Conservation (phyloP, 2,113 vertebrate genomes). For the Lepisosteus oculatus region DNA sequence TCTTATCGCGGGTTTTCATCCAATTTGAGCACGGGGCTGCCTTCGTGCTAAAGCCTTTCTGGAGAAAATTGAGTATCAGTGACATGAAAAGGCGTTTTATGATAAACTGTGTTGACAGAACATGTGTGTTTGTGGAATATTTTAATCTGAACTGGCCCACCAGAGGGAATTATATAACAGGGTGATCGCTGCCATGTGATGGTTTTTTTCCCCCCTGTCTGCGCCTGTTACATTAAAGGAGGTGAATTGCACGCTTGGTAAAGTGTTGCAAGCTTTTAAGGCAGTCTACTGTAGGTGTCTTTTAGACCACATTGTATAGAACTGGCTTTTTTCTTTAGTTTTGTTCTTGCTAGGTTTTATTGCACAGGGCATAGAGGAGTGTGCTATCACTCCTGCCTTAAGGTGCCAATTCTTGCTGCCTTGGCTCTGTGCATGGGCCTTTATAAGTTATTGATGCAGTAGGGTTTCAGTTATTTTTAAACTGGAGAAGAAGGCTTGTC, state of each 20-base stretch:
- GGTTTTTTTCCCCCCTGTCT: constrained; percentile 13
- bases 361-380: no score
- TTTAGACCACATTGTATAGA: constrained; percentile 1
- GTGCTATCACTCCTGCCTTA: no score
- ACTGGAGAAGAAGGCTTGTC: no score
- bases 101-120: constrained; percentile 18
- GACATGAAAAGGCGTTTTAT: constrained; percentile 10
- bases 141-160: constrained; percentile 29
- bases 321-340: no score
- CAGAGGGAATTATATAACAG: constrained; percentile 34
- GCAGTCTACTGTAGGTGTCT: constrained; percentile 18
- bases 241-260: no score
- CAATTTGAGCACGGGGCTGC: background rate
- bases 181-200: constrained; percentile 40
- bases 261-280: no score
- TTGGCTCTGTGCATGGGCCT: no score
- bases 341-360: no score
- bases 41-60: background rate
- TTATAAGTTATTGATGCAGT: no score
- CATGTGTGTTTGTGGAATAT: constrained; percentile 10
- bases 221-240: no score
- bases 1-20: constrained; percentile 2
- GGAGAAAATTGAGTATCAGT: background rate
- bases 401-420: no score
- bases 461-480: no score